phyloP scores from a whole-genome alignment of 23 tunicate genomes.

The Halocynthia aurantium region DNA sequence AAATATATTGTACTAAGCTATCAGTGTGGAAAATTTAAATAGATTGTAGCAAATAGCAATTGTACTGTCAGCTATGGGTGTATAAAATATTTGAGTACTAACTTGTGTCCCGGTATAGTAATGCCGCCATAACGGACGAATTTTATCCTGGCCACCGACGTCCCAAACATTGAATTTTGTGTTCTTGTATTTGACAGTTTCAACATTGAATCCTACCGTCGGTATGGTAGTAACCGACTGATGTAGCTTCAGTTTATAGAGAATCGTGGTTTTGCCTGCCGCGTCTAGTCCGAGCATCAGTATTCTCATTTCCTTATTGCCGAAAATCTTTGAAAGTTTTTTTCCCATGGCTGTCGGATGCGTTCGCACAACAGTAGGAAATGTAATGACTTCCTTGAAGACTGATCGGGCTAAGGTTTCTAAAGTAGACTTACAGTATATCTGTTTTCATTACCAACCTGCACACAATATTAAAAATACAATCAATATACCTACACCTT shows the following conservation, averaged over 20 bases:
- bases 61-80: no score
- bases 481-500: no score
- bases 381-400: no score
- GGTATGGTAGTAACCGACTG: conserved; percentile 88
- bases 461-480: no score
- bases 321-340: conserved; percentile 45
- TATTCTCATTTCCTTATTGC: conserved; percentile 86
- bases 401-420: no score
- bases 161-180: conserved; percentile 88
- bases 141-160: conserved; percentile 97
- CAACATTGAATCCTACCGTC: conserved; percentile 94
- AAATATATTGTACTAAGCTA: no score
- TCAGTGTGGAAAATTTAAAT: no score
- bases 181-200: conserved; percentile 59
- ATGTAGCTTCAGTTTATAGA: conserved; percentile 79
- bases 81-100: background rate
- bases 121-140: conserved; percentile 91
- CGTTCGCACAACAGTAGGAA: no score
- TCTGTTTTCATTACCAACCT: no score
- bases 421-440: no score
- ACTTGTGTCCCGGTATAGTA: conserved; percentile 86
- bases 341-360: conserved; percentile 34
- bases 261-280: conserved; percentile 95
- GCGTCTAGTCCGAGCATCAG: conserved; percentile 92
- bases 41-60: no score